phyloP scores from a whole-genome alignment of 1,140 invertebrate genomes.

The Aphis gossypii region DNA sequence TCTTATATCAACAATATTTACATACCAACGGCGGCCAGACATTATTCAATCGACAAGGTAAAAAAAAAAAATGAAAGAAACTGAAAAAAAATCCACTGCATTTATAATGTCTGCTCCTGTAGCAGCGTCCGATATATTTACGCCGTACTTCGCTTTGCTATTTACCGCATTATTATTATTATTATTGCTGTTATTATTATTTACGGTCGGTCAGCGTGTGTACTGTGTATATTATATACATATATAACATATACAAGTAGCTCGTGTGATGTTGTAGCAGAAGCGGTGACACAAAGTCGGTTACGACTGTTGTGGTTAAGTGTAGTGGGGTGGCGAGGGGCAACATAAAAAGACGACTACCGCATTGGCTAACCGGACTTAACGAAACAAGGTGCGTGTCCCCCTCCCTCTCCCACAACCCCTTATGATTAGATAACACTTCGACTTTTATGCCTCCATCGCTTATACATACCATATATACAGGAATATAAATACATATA shows the following conservation, averaged over 20 bases:
- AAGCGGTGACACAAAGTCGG: constrained; percentile 14
- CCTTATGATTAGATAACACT: neutral
- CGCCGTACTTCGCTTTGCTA: neutral
- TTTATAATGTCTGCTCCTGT: neutral
- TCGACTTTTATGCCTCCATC: constrained; percentile 39
- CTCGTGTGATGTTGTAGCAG: neutral
- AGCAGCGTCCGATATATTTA: neutral
- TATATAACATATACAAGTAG: neutral
- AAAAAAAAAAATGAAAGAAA: neutral
- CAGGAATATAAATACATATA: too few relatives aligned
- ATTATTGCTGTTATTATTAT: constrained; percentile 35
- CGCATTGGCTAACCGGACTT: neutral
- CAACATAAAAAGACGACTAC: constrained; percentile 13
- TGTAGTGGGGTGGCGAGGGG: neutral
- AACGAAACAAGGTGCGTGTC: constrained; percentile 17
- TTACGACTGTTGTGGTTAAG: neutral
- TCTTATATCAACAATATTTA: neutral
- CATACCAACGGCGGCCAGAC: neutral
- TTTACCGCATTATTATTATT: constrained; percentile 16
- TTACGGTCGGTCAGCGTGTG: constrained; percentile 8
- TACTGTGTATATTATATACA: neutral
- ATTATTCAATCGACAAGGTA: neutral
- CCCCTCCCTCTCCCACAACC: neutral
- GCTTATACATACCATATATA: neutral
- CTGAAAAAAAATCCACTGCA: neutral